These are phyloP conservation scores for Pterocles orientalis DNA, from an alignment of 2,113 vertebrate species.

Conservation along the genomic window DNA sequence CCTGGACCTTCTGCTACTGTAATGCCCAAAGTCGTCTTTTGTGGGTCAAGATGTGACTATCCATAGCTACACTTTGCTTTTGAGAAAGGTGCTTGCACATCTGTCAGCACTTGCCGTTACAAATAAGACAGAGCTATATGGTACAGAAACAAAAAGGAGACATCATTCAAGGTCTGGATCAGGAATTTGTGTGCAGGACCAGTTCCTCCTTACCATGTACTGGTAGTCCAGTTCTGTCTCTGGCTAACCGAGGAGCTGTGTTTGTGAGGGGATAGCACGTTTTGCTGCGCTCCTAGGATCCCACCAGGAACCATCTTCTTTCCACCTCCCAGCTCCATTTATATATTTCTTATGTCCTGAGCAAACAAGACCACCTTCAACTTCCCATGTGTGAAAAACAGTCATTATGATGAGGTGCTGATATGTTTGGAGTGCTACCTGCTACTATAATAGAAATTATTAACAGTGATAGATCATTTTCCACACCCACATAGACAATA, in stretches of 20 bases:
- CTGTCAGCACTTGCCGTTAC: neutral
- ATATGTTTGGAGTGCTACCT: neutral
- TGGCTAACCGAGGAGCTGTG: neutral
- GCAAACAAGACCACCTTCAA: neutral
- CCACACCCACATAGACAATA: neutral
- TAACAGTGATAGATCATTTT: constrained; percentile 23
- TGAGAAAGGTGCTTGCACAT: neutral
- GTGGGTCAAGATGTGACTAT: neutral
- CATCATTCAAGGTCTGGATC: neutral
- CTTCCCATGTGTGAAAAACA: neutral
- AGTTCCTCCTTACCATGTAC: accelerated
- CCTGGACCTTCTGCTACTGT: neutral
- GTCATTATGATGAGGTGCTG: neutral
- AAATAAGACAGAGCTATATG: accelerated
- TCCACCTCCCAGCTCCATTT: neutral
- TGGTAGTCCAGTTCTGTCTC: neutral
- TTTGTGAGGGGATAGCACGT: neutral
- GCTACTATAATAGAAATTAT: neutral
- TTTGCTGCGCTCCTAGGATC: neutral
- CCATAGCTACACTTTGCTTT: neutral
- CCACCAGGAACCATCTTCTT: neutral
- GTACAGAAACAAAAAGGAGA: neutral
- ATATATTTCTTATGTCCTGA: neutral
- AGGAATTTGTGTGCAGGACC: neutral
- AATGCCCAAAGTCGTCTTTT: neutral